These are phyloP conservation scores for Xiphorhynchus elegans DNA, from an alignment of 2,113 vertebrate species.

Conservation along the genomic window DNA sequence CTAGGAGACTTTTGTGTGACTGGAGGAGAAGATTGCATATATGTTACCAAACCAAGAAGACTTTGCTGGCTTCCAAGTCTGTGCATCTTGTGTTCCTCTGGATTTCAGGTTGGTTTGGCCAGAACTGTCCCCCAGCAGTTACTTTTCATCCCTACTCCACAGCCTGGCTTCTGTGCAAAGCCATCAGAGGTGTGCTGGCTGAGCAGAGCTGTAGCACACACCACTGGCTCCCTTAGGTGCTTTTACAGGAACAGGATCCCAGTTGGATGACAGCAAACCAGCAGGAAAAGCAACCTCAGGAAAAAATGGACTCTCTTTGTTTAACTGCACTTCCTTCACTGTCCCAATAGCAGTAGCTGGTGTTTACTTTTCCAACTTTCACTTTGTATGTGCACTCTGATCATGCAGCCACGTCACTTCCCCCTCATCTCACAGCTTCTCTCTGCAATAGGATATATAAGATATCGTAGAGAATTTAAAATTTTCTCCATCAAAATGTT, in stretches of 20 bases:
- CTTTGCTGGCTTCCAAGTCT: not conserved
- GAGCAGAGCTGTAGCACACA: accelerated
- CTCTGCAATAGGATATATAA: not conserved
- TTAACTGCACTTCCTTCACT: not conserved
- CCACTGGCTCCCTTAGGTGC: accelerated
- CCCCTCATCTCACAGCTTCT: not conserved
- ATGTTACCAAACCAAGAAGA: not conserved
- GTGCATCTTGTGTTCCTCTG: not conserved
- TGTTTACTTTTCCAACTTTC: not conserved
- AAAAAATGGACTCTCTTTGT: not conserved
- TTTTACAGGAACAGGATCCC: not conserved
- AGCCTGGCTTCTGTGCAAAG: not conserved
- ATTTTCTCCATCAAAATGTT: not conserved
- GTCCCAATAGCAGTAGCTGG: not conserved
- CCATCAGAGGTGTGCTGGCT: not conserved
- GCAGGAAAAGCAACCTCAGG: not conserved
- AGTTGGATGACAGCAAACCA: not conserved
- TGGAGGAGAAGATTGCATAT: not conserved
- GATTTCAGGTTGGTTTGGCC: not conserved
- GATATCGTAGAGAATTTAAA: not conserved
- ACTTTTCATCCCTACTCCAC: not conserved
- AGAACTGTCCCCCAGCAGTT: not conserved
- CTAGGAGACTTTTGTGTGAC: not conserved
- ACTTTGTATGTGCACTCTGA: not conserved
- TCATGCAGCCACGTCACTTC: not conserved